Evolutionary conservation across 2,113 vertebrate genomes (phyloP).

Genomic region (Pseudorhombus dupliciocellatus): DNA sequence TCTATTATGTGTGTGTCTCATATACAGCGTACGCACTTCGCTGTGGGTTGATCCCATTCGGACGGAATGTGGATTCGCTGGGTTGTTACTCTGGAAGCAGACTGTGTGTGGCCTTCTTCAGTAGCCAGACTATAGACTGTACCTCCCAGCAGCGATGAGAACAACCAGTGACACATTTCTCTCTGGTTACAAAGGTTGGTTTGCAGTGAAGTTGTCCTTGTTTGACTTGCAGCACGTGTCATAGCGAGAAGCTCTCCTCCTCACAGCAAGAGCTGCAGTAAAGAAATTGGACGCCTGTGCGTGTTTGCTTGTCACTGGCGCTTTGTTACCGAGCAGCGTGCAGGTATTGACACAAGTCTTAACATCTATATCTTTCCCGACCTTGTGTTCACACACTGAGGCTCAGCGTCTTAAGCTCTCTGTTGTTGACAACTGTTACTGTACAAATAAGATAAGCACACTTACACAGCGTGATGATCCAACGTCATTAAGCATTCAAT

Average conservation of each 20-base stretch:
- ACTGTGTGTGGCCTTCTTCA: conserved; percentile 32
- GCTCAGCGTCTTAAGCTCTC: conserved; percentile 21
- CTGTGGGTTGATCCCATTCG: conserved; percentile 10
- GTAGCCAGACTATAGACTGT: conserved; percentile 19
- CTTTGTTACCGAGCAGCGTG: conserved; percentile 49
- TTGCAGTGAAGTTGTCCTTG: conserved; percentile 31
- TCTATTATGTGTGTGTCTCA: background rate
- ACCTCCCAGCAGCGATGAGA: conserved; percentile 22
- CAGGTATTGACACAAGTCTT: conserved; percentile 46
- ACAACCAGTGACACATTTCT: conserved; percentile 64
- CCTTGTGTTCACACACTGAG: conserved; percentile 37
- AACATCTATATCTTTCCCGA: conserved; percentile 41
- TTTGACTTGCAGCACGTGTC: conserved; percentile 8
- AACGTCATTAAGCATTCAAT: conserved; percentile 1
- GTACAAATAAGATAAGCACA: conserved; percentile 6
- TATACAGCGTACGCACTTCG: background rate
- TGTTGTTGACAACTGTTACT: conserved; percentile 24
- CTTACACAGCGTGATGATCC: background rate
- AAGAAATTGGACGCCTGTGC: conserved; percentile 1
- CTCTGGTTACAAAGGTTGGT: conserved; percentile 52
- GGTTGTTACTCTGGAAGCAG: conserved; percentile 17
- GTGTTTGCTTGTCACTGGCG: conserved; percentile 36
- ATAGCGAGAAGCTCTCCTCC: background rate
- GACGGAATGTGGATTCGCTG: conserved; percentile 6
- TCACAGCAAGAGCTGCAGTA: background rate